Evolutionary conservation across 2,113 vertebrate genomes (phyloP).

Genomic region (Albula goreensis): DNA sequence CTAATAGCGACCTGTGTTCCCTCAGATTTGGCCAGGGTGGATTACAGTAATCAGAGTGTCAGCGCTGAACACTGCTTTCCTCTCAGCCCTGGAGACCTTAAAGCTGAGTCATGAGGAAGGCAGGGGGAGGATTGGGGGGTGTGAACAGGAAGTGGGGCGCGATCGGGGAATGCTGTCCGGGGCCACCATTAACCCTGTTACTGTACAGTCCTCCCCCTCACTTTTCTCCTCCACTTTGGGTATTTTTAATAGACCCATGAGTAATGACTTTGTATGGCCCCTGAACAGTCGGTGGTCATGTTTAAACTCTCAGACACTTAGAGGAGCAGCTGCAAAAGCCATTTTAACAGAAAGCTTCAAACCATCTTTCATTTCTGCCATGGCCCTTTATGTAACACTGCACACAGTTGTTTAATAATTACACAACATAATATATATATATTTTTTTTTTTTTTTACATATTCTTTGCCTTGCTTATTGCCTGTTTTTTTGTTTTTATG

Average conservation of each 20-base stretch:
- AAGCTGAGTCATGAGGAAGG: conserved; percentile 3
- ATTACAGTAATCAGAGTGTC: neutral
- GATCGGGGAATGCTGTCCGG: neutral
- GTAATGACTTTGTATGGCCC: neutral
- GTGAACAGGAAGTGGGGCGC: conserved; percentile 8
- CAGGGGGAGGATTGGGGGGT: neutral
- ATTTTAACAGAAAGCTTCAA: neutral
- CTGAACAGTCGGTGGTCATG: neutral
- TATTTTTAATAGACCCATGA: neutral
- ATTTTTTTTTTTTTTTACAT: neutral
- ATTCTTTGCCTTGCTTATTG: neutral
- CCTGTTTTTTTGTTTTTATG: neutral
- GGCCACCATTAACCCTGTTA: neutral
- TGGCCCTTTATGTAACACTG: neutral
- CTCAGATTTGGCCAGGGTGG: neutral
- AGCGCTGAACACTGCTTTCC: neutral
- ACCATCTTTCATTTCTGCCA: neutral
- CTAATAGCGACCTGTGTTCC: neutral
- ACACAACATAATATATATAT: neutral
- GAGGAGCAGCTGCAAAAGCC: neutral
- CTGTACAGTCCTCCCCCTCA: neutral
- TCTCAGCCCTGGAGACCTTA: neutral
- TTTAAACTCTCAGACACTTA: neutral
- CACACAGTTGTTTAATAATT: neutral
- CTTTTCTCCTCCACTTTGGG: neutral